Evolutionary conservation across 2,888 invertebrate species (phyloP).

Genomic region (Argynnis bischoffii): DNA sequence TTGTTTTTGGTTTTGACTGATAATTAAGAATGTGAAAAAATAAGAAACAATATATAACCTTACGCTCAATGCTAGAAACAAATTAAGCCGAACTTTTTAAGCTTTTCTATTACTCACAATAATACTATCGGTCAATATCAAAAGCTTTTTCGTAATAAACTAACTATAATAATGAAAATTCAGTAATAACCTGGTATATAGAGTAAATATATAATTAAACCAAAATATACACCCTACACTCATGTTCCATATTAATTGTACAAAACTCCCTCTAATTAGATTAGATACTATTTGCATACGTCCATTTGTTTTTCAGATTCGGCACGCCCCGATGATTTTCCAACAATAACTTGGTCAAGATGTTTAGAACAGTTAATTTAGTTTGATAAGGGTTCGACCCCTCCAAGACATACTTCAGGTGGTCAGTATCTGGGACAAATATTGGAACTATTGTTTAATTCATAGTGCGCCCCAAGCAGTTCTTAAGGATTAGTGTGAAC

Average conservation of each 20-base stretch:
- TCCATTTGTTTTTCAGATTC: conserved; percentile 68
- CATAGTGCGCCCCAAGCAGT: conserved; percentile 21
- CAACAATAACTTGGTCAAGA: conserved; percentile 80
- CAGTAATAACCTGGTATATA: background rate
- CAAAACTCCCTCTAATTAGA: conserved; percentile 3
- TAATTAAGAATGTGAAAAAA: conserved; percentile 19
- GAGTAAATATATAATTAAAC: background rate
- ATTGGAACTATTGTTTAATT: conserved; percentile 53
- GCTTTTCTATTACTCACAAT: too few relatives aligned
- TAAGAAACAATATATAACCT: background rate
- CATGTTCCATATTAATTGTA: background rate
- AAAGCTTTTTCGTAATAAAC: background rate
- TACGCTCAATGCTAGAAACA: too few relatives aligned
- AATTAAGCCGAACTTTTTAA: too few relatives aligned
- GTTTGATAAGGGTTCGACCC: conserved; percentile 76
- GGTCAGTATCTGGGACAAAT: conserved; percentile 66
- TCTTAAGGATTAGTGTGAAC: conserved; percentile 23
- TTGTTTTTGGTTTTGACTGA: conserved; percentile 38
- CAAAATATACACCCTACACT: background rate
- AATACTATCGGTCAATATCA: too few relatives aligned
- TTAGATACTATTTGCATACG: conserved; percentile 57
- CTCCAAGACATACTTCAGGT: conserved; percentile 66
- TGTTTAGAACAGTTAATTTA: conserved; percentile 79
- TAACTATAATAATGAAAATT: too few relatives aligned
- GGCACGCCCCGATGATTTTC: conserved; percentile 52